phyloP scores from a whole-genome alignment of 2,797 vertebrate genomes.

The Smutsia temminckii region DNA sequence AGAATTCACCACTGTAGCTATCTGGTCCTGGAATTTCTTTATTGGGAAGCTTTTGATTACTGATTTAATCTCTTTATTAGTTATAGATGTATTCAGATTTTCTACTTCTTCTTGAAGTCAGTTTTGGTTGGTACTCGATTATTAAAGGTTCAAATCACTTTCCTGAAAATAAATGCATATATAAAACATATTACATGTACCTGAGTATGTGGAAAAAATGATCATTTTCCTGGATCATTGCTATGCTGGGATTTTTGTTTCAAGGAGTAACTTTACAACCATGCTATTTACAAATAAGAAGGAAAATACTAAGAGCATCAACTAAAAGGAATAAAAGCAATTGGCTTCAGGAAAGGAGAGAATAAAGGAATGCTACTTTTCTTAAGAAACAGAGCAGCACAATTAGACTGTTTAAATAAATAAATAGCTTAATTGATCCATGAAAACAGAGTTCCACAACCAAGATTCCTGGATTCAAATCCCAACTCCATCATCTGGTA shows the following conservation, averaged over 20 bases:
- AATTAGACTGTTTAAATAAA: not conserved
- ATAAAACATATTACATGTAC: not conserved
- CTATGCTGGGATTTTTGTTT: not conserved
- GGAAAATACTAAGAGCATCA: not conserved
- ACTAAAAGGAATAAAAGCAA: not conserved
- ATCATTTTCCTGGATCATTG: not conserved
- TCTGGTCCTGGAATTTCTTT: not conserved
- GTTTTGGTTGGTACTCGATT: conserved; percentile 2
- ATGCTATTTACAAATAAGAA: conserved; percentile 21
- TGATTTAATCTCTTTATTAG: not conserved
- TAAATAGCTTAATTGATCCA: not conserved
- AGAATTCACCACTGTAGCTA: not conserved
- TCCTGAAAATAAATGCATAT: not conserved
- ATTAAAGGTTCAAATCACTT: not conserved
- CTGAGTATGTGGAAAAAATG: not conserved
- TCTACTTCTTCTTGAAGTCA: not conserved
- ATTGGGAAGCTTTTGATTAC: not conserved
- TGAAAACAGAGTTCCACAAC: not conserved
- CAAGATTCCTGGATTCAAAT: not conserved
- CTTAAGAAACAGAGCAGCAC: not conserved
- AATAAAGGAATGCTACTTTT: not conserved
- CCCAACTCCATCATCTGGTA: not conserved
- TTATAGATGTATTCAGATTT: not conserved
- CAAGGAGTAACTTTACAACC: not conserved
- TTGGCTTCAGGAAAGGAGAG: not conserved